Conservation (phyloP, 2,113 vertebrate genomes). For the Corythaeola cristata region DNA sequence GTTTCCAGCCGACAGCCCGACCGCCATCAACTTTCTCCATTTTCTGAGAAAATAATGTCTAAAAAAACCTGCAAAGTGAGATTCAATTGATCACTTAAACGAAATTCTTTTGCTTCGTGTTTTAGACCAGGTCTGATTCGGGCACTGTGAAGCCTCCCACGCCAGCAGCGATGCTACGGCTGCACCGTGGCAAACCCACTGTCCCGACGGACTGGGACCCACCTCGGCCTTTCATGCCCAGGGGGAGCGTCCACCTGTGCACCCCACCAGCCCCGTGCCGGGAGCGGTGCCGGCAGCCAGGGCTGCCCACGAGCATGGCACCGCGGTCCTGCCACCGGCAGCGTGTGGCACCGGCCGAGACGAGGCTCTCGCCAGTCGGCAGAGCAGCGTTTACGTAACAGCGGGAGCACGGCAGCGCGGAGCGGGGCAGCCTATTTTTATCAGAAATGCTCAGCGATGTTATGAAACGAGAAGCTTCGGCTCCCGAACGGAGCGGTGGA, state of each 20-base stretch:
- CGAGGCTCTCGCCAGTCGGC: background rate
- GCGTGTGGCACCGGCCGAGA: background rate
- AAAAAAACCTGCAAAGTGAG: background rate
- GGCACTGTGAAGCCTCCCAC: background rate
- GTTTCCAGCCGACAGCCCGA: background rate
- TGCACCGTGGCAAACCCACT: background rate
- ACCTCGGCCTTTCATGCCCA: background rate
- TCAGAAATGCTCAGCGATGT: background rate
- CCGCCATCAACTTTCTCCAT: background rate
- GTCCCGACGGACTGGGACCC: background rate
- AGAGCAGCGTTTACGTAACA: constrained; percentile 17
- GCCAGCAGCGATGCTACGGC: background rate
- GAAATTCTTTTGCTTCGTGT: accelerated
- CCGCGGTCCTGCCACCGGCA: accelerated
- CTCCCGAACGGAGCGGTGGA: accelerated
- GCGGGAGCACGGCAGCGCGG: background rate
- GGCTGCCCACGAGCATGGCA: background rate
- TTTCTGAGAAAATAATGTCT: background rate
- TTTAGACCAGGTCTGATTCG: background rate
- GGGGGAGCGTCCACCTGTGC: too few relatives aligned
- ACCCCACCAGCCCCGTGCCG: background rate
- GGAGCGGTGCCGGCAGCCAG: background rate
- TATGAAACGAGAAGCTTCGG: background rate
- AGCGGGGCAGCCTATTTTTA: constrained; percentile 48
- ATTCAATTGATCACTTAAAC: background rate